A percentile compares a stretch with the other conserved stretches of the same genome.
These are phyloP conservation scores for Ibycter americanus DNA, from an alignment of 2,797 vertebrate genomes.

Conservation along the genomic window DNA sequence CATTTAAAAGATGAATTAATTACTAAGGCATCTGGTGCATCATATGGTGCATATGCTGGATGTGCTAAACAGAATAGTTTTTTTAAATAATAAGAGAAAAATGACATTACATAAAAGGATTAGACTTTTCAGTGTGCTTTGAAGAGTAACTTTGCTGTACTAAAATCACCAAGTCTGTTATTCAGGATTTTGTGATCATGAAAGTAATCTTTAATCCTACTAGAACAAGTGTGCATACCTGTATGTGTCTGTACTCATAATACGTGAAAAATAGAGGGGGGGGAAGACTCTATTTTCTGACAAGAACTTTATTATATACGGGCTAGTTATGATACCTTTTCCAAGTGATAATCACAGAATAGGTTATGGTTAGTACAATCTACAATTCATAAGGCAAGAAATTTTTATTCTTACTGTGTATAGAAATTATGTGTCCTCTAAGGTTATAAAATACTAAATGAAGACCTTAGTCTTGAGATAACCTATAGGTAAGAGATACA, in stretches of 20 bases:
- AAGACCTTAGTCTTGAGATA: neutral
- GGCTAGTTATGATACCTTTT: neutral
- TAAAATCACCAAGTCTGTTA: neutral
- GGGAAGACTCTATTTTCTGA: neutral
- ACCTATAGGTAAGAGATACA: neutral
- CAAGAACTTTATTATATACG: neutral
- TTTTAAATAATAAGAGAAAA: slow-evolving; percentile 29
- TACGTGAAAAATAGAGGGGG: neutral
- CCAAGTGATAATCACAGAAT: neutral
- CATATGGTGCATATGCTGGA: slow-evolving; percentile 30
- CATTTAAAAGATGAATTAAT: slow-evolving; percentile 57
- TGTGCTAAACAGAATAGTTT: slow-evolving; percentile 28
- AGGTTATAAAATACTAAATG: neutral
- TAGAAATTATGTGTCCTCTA: neutral
- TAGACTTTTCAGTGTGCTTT: slow-evolving; percentile 10
- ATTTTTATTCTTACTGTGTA: neutral
- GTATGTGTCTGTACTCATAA: neutral
- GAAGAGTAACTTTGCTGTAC: neutral
- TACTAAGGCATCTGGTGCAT: slow-evolving; percentile 48
- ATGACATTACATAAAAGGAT: slow-evolving; percentile 2
- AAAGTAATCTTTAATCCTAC: neutral
- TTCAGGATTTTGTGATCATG: slow-evolving; percentile 12
- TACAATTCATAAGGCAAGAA: neutral
- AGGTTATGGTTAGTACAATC: neutral
- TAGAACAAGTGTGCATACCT: neutral